Percentiles rank a stretch among this genome's conserved stretches.
Conservation (phyloP, 2,888 invertebrate species). For the Nineta flava region DNA sequence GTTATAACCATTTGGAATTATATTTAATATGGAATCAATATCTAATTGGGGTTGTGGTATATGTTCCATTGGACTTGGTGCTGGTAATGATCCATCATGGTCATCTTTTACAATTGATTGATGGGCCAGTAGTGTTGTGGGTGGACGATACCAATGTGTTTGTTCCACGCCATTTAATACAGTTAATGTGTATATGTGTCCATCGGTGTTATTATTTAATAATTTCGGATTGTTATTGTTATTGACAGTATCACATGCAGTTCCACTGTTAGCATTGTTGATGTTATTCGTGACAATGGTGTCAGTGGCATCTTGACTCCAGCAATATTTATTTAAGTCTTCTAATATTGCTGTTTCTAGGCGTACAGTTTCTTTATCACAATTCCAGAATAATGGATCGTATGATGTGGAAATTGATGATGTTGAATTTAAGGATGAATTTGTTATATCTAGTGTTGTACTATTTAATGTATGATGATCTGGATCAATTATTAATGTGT, state of each 20-base stretch:
- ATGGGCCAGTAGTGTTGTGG: slow-evolving; percentile 27
- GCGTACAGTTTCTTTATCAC: slow-evolving; percentile 55
- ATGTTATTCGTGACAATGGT: slow-evolving; percentile 14
- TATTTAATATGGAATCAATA: slow-evolving; percentile 65
- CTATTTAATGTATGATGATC: slow-evolving; percentile 23
- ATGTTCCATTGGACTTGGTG: slow-evolving; percentile 39
- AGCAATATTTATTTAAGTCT: slow-evolving; percentile 72
- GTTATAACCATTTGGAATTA: slow-evolving; percentile 42
- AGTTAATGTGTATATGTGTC: slow-evolving; percentile 71
- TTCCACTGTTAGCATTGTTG: slow-evolving; percentile 31
- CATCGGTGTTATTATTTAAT: slow-evolving; percentile 46
- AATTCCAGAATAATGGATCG: slow-evolving; percentile 43
- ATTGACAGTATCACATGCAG: slow-evolving; percentile 15
- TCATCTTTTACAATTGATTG: slow-evolving; percentile 47
- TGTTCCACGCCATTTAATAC: slow-evolving; percentile 61
- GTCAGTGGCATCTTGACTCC: slow-evolving; percentile 47
- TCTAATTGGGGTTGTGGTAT: slow-evolving; percentile 46
- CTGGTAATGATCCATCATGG: slow-evolving; percentile 37
- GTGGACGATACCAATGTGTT: slow-evolving; percentile 35
- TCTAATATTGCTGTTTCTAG: slow-evolving; percentile 62
- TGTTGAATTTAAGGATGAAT: slow-evolving; percentile 27
- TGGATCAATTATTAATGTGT: slow-evolving; percentile 17
- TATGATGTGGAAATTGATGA: slow-evolving; percentile 20
- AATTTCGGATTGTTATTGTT: slow-evolving; percentile 14
- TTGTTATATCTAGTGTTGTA: slow-evolving; percentile 26